Evolutionary conservation across 2,113 vertebrate genomes (phyloP).

Genomic region (Poecile atricapillus): DNA sequence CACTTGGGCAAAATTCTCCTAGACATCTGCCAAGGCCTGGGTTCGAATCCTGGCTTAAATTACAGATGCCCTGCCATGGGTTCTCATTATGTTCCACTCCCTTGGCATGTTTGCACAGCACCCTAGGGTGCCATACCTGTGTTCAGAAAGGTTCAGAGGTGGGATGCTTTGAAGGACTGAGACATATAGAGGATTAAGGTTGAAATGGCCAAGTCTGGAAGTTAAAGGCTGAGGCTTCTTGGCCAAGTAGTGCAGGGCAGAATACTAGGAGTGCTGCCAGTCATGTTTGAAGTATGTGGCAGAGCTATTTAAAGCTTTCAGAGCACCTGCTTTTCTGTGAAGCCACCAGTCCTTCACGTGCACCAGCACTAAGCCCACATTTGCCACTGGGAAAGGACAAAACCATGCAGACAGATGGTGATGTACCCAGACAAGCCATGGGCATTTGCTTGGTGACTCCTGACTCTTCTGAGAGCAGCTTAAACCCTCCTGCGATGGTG

Average conservation of each 20-base stretch:
- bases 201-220: not conserved
- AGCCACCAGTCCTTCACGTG: not conserved
- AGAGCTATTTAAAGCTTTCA: conserved; percentile 25
- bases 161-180: not conserved
- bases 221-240: not conserved
- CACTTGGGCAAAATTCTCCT: conserved; percentile 43
- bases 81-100: not conserved
- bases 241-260: not conserved
- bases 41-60: conserved; percentile 38
- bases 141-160: not conserved
- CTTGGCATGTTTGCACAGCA: not conserved
- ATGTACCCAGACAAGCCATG: not conserved
- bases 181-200: not conserved
- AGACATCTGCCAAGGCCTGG: conserved; percentile 42
- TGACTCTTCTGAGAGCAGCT: not conserved
- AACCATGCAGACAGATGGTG: not conserved
- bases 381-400: not conserved
- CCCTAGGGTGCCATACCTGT: not conserved
- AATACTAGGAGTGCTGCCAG: not conserved
- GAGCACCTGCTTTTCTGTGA: conserved; percentile 25
- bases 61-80: conserved; percentile 24
- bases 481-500: not conserved
- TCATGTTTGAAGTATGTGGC: not conserved
- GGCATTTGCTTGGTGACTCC: not conserved
- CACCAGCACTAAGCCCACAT: not conserved